These are phyloP conservation scores for Passerina amoena DNA, from an alignment of 2,113 vertebrate genomes.

Conservation along the genomic window DNA sequence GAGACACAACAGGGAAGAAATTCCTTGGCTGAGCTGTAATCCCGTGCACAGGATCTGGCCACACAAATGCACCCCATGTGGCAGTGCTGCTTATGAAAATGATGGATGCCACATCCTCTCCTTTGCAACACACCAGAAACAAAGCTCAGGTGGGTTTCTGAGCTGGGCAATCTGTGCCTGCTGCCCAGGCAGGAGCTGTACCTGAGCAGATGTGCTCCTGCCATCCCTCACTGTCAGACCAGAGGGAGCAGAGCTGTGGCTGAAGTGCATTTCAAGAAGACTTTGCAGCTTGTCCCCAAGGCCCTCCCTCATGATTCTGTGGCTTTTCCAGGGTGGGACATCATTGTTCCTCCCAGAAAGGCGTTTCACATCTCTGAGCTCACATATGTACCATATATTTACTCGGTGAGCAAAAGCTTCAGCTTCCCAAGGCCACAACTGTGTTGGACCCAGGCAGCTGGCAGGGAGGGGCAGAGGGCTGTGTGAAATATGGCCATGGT, in stretches of 20 bases:
- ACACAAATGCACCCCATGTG: slow-evolving; percentile 18
- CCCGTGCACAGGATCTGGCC: neutral
- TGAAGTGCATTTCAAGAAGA: neutral
- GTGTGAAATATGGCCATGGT: neutral
- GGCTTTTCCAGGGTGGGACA: neutral
- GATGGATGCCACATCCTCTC: slow-evolving; percentile 19
- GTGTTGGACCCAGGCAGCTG: neutral
- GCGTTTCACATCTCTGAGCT: neutral
- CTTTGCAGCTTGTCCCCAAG: neutral
- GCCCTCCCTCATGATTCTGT: neutral
- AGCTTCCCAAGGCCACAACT: neutral
- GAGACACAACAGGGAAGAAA: slow-evolving; percentile 42
- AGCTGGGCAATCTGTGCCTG: neutral
- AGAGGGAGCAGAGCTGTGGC: neutral
- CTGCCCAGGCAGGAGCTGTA: neutral
- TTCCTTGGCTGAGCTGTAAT: slow-evolving; percentile 34
- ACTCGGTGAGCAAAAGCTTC: neutral
- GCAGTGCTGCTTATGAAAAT: neutral
- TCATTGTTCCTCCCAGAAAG: slow-evolving; percentile 3
- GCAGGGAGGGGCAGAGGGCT: neutral
- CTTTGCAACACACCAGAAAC: neutral
- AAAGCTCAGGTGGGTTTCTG: neutral
- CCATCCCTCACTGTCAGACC: slow-evolving; percentile 12
- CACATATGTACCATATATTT: neutral
- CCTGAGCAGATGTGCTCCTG: slow-evolving; percentile 10